A percentile compares a stretch with the other conserved stretches of the same genome.
Evolutionary conservation across 2,113 vertebrate genomes (phyloP).

Genomic region (Meles meles): DNA sequence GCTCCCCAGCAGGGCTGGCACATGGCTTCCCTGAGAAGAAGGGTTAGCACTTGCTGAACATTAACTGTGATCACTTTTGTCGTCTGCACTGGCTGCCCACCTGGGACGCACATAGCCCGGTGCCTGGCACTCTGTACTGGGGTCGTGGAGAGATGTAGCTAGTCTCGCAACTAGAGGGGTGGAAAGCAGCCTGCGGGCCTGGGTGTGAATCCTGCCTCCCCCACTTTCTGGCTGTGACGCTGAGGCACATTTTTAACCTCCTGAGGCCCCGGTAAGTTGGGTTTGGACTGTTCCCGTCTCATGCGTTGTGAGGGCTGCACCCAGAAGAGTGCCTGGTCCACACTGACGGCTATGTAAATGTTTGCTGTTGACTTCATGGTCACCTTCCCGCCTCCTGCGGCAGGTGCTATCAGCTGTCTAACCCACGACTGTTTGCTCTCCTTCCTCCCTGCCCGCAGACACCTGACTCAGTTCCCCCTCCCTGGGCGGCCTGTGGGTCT

Average conservation of each 20-base stretch:
- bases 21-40: neutral
- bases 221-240: neutral
- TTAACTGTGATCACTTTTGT: neutral
- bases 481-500: neutral
- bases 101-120: accelerated
- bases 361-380: neutral
- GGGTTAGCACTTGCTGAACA: neutral
- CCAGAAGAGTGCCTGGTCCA: neutral
- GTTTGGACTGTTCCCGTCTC: neutral
- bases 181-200: neutral
- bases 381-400: neutral
- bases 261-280: neutral
- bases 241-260: neutral
- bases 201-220: neutral
- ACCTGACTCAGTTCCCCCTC: neutral
- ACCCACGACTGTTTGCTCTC: neutral
- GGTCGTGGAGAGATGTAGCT: neutral
- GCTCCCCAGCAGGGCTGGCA: neutral
- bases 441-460: neutral
- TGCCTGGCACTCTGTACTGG: neutral
- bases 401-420: neutral
- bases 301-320: no score
- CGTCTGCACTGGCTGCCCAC: neutral
- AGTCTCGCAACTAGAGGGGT: accelerated
- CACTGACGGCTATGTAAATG: accelerated